Evolutionary conservation across 2,797 vertebrate genomes (phyloP), one percentile per base, ranked within the genome.

Genomic region (Sebastes miniatus): DNA sequence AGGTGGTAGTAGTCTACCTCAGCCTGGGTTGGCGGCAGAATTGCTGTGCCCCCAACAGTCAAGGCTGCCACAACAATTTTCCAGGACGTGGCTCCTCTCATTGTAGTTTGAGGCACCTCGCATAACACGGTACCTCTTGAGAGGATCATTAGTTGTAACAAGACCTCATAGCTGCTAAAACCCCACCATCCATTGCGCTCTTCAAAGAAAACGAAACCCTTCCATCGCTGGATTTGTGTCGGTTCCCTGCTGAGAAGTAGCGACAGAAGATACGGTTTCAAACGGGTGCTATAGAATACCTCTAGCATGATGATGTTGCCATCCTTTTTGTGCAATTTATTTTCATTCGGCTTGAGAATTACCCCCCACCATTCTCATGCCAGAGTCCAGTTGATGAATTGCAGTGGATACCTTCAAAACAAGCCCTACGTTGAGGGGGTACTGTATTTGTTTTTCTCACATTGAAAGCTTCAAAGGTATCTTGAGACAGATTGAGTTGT

Each of bases 131-230:
- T 67, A 77, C 76, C 83, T 87, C 80, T 78, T 91, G 93, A 93
- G 93, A 93, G 88, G 66, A 79, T 87, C 87, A 85, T 96, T 95
- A 95, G 92, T 90, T 94, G 90, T 94, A 95, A 94, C 91, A 90
- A 85, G 92, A 94, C 87, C 95, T 90, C 88, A 20, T 31, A 52
- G 76, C 69, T 54, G n/a, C 66, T 77, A n/a, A 85, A 91, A 73
- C 83, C 80, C 83, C 64, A 80, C 81, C 88, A 69, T 81, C 91
- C 83, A 73, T 88, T 83, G 82, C 81, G 79, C 59, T 93, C 94
- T 96, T 97, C 93, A 96, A 96, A 96, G 94, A 96, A 92, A 92
- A 93, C 92, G 71, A 93, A 94, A 94, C 91, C 93, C 91, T 93
- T 90, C 84, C 82, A 90, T 80, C 65, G 9, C 85, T 79, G 70